A percentile compares a stretch with the other conserved stretches of the same genome.
Conservation (phyloP, 2,113 vertebrate species). For the Tonatia bakeri region DNA sequence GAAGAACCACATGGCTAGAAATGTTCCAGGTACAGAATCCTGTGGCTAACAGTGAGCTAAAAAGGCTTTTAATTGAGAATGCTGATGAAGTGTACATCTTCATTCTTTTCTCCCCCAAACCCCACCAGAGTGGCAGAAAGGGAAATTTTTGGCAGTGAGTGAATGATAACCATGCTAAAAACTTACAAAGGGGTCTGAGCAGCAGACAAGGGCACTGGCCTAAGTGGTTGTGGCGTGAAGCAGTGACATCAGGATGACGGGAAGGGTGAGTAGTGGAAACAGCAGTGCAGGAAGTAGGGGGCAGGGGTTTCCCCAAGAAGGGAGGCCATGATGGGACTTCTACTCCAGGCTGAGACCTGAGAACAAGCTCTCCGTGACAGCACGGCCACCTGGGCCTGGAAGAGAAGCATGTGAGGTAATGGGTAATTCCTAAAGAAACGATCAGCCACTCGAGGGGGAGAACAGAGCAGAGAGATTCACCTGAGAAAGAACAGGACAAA, state of each 20-base stretch:
- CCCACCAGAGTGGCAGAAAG: background rate
- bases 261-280: background rate
- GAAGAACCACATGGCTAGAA: no score
- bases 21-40: background rate
- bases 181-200: background rate
- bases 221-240: fast-evolving
- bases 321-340: background rate
- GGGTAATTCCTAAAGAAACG: background rate
- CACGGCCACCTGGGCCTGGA: background rate
- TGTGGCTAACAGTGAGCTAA: background rate
- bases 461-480: no score
- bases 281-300: background rate
- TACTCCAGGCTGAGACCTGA: background rate
- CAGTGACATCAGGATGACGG: no score
- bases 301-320: background rate
- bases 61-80: background rate
- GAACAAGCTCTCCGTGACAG: background rate
- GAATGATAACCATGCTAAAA: background rate
- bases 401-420: background rate
- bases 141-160: no score
- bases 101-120: background rate
- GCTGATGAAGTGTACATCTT: background rate
- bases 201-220: background rate
- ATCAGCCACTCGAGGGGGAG: fast-evolving
- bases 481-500: background rate